These are phyloP conservation scores for Drosophila nebulosa DNA, from an alignment of 1,140 invertebrate genomes.

Conservation along the genomic window DNA sequence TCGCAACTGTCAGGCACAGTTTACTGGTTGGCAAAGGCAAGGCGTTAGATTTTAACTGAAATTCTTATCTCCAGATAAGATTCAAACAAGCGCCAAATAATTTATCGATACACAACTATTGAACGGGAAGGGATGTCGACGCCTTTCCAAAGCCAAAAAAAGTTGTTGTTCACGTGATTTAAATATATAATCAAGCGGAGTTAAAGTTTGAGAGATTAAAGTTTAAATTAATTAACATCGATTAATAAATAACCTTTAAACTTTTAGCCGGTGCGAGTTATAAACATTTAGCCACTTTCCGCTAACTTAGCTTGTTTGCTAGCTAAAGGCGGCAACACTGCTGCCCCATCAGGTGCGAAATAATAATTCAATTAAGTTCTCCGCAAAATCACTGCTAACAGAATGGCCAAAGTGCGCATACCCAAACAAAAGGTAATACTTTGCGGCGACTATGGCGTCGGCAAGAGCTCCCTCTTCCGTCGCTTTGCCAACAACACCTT, in stretches of 20 bases:
- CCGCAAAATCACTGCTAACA: constrained; percentile 4
- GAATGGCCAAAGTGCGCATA: constrained; percentile 90
- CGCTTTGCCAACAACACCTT: constrained; percentile 94
- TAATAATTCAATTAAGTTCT: constrained; percentile 59
- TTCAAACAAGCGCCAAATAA: background rate
- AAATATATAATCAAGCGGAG: no score
- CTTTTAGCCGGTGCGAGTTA: background rate
- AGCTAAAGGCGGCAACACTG: background rate
- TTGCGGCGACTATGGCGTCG: constrained; percentile 97
- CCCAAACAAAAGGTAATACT: constrained; percentile 97
- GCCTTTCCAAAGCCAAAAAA: no score
- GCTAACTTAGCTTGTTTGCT: no score
- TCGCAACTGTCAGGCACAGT: constrained; percentile 2
- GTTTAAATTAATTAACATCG: background rate
- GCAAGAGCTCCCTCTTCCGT: constrained; percentile 95
- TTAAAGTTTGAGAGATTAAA: no score
- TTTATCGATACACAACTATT: background rate
- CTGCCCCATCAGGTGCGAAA: constrained; percentile 21
- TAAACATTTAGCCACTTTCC: background rate
- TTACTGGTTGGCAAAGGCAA: background rate
- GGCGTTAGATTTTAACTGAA: background rate
- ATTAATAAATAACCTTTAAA: background rate
- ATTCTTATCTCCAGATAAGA: background rate
- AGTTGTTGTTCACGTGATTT: no score
- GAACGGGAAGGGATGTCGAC: no score